Conservation (phyloP, 2,888 invertebrate genomes). For the Coenonympha glycerion region DNA sequence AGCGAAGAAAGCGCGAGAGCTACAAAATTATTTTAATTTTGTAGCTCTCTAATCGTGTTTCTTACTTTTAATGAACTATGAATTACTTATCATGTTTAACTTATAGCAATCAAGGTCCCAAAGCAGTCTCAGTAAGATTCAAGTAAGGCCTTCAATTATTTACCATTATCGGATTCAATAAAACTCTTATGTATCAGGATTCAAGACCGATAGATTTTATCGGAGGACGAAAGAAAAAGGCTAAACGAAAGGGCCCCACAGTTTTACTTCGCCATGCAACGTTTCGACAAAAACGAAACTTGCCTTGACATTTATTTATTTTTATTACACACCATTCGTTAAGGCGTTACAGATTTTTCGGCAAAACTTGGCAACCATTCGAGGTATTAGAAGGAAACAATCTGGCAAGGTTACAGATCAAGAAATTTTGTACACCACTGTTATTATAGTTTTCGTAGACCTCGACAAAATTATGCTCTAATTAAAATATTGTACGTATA, state of each 20-base stretch:
- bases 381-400: constrained; percentile 4
- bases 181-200: constrained; percentile 44
- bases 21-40: no score
- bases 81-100: no score
- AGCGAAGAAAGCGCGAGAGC: no score
- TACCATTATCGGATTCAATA: constrained; percentile 27
- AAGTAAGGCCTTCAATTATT: constrained; percentile 25
- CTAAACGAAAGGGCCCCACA: constrained; percentile 33
- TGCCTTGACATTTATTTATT: constrained; percentile 19
- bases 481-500: no score
- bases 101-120: no score
- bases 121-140: no score
- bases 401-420: constrained; percentile 8
- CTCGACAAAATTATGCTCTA: neutral
- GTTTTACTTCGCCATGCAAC: constrained; percentile 15
- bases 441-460: neutral
- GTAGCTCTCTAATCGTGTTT: no score
- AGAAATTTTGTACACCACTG: neutral
- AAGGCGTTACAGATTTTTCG: constrained; percentile 8
- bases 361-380: constrained; percentile 22
- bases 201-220: constrained; percentile 49
- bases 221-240: constrained; percentile 40
- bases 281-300: constrained; percentile 11
- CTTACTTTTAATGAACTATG: no score
- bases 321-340: constrained; percentile 16